phyloP scores from a whole-genome alignment of 2,888 invertebrate species.

The Leptopterna dolabrata region DNA sequence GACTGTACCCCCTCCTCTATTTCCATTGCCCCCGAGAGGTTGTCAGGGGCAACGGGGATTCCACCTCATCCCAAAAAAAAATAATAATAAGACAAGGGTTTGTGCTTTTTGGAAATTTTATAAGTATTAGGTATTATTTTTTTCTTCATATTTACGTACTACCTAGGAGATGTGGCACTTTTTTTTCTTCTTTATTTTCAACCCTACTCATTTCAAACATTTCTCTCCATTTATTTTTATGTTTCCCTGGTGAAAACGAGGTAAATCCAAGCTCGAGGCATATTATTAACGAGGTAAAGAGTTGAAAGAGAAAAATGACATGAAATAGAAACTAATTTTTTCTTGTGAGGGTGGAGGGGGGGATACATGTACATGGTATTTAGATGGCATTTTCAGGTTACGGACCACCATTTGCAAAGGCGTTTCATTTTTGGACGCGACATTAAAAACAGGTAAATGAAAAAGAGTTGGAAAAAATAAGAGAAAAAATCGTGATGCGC shows the following conservation, averaged over 20 bases:
- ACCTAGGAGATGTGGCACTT: too few relatives aligned
- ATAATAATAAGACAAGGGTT: constrained; percentile 12
- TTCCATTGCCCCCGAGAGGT: constrained; percentile 57
- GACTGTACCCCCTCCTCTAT: constrained; percentile 55
- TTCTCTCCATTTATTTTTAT: background rate
- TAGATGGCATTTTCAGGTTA: too few relatives aligned
- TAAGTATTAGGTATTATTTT: background rate
- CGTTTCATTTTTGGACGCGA: too few relatives aligned
- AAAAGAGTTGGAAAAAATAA: too few relatives aligned
- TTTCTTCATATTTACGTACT: background rate
- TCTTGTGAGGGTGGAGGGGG: too few relatives aligned
- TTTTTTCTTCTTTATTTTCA: too few relatives aligned
- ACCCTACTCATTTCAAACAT: background rate
- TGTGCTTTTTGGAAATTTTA: background rate
- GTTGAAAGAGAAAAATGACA: background rate
- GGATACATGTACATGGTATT: too few relatives aligned
- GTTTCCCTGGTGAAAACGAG: background rate
- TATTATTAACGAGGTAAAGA: constrained; percentile 7
- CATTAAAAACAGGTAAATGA: too few relatives aligned
- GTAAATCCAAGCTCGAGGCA: constrained; percentile 26
- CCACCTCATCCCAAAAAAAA: constrained; percentile 53
- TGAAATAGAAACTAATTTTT: background rate
- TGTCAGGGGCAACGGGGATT: constrained; percentile 58
- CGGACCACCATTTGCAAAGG: too few relatives aligned
- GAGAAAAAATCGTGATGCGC: too few relatives aligned